Evolutionary conservation across 1,140 invertebrate genomes (phyloP), one percentile per base, ranked within the genome.

Genomic region (Pygmarrhopalites habei): DNA sequence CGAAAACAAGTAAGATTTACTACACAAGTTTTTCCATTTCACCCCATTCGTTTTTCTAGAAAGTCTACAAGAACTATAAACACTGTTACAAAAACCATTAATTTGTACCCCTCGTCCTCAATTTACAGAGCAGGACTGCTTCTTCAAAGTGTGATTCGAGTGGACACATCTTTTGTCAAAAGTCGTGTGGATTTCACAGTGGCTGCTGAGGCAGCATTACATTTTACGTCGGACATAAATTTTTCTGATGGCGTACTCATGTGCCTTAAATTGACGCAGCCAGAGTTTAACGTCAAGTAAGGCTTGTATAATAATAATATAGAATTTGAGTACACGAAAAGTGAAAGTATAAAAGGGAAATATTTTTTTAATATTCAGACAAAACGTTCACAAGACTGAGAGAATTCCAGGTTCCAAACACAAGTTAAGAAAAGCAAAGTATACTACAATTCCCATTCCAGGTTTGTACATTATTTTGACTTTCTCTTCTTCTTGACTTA

Each of bases 261-360:
- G 29, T 94, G 90, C 73, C 83, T 93, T 77, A 86, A 87, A 73
- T 79, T 93, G 64, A 82, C 79, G 32, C 85, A 90, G 69, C 86
- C 87, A 4, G 79, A 85, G 55, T 82, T 85, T 26, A 70, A 77
- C 2, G 77, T 87, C 35, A 83, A 77, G 86, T 88, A 74, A 80
- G 75, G 73, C n/a, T n/a, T n/a, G n/a, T n/a, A n/a, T n/a, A n/a
- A n/a, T n/a, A n/a, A n/a, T n/a, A n/a, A n/a, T n/a, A n/a, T n/a
- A n/a, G n/a, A n/a, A n/a, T n/a, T n/a, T n/a, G n/a, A n/a, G n/a
- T n/a, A n/a, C n/a, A n/a, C n/a, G n/a, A n/a, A n/a, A n/a, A n/a
- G n/a, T n/a, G n/a, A n/a, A n/a, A n/a, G n/a, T n/a, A n/a, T n/a
- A n/a, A n/a, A n/a, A n/a, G n/a, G n/a, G n/a, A n/a, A n/a, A n/a